Base-by-base conservation (phyloP, 2,113 vertebrate species). In the Porphyrio hochstetteri region DNA sequence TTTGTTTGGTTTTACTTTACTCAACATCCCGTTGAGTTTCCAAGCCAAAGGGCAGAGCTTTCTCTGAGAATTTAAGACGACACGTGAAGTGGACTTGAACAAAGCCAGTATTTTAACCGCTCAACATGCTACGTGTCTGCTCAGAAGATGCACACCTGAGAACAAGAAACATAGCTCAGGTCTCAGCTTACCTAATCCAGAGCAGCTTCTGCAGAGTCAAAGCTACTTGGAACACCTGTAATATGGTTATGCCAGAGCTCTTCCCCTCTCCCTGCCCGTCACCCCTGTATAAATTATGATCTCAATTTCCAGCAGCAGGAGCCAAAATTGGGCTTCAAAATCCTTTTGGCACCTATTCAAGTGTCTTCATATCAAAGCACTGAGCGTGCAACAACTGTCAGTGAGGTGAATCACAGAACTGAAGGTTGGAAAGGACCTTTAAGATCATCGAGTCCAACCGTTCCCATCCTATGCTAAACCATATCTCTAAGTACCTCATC, bases 131-230 rank as follows among this genome's bases (percentile, higher is more conserved):
- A 3, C 2, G 7, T 33, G 31, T 24, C 44, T 78, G 46, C 81
- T n/a, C 27, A 59, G 77, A 59, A 59, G 42, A 13, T 52, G 52
- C 50, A 44, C 24, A 38, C 27, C 21, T 29, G 7, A 59, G 67
- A 72, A 19, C 17, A 56, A 71, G 20, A 74, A 90, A 74, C 46
- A 13, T 3, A 28, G 77, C 36, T 69, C 60, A 59, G 20, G 61
- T 33, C 42, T 46, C 76, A 59, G 6, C 38, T 33, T 42, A 0
- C 2, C 42, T 52, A 53, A 71, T 68, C 42, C 0, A 0, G 9
- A 82, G 44, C 17, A 68, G 18, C 59, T 81, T 21, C 38, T 9
- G 40, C 35, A 61, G 59, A 52, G 48, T 18, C 17, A 61, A 52
- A 89, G 35, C 46, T 67, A 31, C 46, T 61, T 29, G 29, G 48